Percentiles rank a stretch among this genome's conserved stretches.
phyloP scores from a whole-genome alignment of 2,797 vertebrate species.

The Helarctos malayanus region DNA sequence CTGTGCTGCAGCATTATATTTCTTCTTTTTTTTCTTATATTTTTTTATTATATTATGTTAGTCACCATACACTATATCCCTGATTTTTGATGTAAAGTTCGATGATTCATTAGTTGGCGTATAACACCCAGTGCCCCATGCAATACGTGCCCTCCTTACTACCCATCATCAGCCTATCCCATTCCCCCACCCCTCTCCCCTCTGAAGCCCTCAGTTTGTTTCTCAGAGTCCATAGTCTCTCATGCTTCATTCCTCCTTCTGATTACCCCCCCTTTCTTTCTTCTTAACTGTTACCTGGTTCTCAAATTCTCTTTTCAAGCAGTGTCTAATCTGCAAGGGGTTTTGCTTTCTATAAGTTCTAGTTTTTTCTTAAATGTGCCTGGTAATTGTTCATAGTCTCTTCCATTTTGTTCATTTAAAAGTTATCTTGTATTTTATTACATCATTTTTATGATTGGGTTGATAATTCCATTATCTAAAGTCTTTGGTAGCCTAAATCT shows the following conservation, averaged over 20 bases:
- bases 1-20: not conserved
- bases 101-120: no score
- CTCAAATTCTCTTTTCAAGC: not conserved
- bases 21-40: no score
- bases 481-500: not conserved
- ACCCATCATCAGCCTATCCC: no score
- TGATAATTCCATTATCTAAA: constrained; percentile 19
- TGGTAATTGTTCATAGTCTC: not conserved
- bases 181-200: no score
- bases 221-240: no score
- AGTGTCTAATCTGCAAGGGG: not conserved
- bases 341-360: not conserved
- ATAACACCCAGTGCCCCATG: no score
- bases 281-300: not conserved
- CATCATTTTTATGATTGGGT: not conserved
- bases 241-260: no score
- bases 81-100: no score
- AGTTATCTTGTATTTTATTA: constrained; percentile 25
- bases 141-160: no score
- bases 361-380: not conserved
- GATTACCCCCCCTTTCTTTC: not conserved
- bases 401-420: not conserved
- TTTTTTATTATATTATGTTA: no score
- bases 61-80: no score
- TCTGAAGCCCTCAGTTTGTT: no score